Percentiles rank a stretch among this genome's conserved stretches.
These are phyloP conservation scores for Anastatus disparis DNA, from an alignment of 1,140 invertebrate genomes.

Conservation along the genomic window DNA sequence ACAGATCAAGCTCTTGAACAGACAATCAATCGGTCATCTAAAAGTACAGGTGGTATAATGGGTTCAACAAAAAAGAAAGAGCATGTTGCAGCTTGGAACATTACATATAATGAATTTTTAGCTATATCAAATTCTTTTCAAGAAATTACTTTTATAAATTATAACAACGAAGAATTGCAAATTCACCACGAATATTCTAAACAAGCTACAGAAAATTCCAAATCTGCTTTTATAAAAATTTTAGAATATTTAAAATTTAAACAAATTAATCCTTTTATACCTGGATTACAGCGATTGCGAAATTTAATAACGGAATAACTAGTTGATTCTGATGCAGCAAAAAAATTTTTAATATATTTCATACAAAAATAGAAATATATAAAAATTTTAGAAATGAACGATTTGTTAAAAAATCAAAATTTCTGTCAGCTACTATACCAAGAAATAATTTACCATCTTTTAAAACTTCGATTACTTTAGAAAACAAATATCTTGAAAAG, in stretches of 20 bases:
- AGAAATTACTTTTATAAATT: background rate
- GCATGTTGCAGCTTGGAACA: constrained; percentile 1
- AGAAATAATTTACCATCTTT: background rate
- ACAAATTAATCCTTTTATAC: background rate
- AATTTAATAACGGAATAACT: constrained; percentile 4
- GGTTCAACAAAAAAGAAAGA: constrained; percentile 14
- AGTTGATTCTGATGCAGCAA: background rate
- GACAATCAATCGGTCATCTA: background rate
- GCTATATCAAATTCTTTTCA: background rate
- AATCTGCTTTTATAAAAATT: background rate
- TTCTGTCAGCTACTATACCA: background rate
- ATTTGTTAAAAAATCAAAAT: background rate
- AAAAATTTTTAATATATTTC: constrained; percentile 5
- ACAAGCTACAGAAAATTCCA: background rate
- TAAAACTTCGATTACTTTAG: background rate
- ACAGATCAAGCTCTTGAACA: constrained; percentile 16
- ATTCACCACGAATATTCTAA: constrained; percentile 14
- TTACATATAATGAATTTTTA: constrained; percentile 1
- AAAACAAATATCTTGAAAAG: background rate
- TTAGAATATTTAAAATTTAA: background rate
- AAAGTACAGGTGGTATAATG: background rate
- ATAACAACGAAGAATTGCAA: background rate
- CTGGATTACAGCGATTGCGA: background rate
- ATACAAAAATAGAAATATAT: background rate
- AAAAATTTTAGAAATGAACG: background rate